Base-by-base conservation (phyloP, 1,140 invertebrate genomes). In the Heterodera schachtii region DNA sequence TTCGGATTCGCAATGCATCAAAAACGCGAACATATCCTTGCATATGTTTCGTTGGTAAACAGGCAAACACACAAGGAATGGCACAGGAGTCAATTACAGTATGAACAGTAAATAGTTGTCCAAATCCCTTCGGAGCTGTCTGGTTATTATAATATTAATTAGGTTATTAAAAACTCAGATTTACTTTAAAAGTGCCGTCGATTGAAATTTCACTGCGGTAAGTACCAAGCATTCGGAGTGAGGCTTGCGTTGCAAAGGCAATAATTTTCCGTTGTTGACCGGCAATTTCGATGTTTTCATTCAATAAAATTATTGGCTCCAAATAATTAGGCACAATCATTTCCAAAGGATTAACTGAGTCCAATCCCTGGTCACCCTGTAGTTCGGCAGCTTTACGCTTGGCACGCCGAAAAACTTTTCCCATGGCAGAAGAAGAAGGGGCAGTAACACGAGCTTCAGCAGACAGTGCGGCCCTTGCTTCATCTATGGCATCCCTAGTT, bases 101-200 rank as follows among this genome's bases (percentile, higher is more conserved):
- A 73, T 73, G 71, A 19, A 73, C 31, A 0, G 73, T 41, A 31
- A 75, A 75, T 6, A 75, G 31, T 46, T 75, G 73, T 13, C 11
- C 44, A 70, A 70, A 70, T 11, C 69, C 73, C 21, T 44, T 41
- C 9, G 73, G 21, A 5, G 21, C 73, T 9, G 73, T 75, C 73
- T 75, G 46, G 46, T 31, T 31, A 75, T 7, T 41, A 11, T 7
- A 75, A 75, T 41, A 75, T 44, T 46, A 31, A 7, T 46, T 41
- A 41, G 11, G 11, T 66, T 1, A 66, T 16, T 66, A 66, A n/a
- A 66, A 66, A 16, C 46, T 41, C 8, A 5, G 46, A 75, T 0
- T 47, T 46, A 75, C 73, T 47, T 75, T 16, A 75, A 75, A 75
- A 8, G 73, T 75, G 8, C 73, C 73, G 46, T 75, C 73, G 9